A percentile compares a stretch with the other conserved stretches of the same genome.
phyloP scores from a whole-genome alignment of 2,888 invertebrate species.

The Magallana nippona region DNA sequence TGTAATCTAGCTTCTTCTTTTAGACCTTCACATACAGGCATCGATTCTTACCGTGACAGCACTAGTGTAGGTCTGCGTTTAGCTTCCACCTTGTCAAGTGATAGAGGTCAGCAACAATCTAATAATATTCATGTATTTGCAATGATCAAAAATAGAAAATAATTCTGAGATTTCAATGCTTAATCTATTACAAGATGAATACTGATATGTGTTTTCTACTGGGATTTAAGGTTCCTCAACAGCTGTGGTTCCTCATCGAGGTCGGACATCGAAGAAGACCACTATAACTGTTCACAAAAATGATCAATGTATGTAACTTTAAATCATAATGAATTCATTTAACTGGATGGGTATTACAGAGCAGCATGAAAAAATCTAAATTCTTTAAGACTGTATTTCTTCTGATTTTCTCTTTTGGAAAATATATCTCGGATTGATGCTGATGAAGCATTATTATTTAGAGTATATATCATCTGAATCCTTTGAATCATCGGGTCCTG shows the following conservation, averaged over 20 bases:
- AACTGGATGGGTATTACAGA: too few species aligned
- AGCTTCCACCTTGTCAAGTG: constrained; percentile 16
- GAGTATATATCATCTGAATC: too few species aligned
- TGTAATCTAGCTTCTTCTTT: neutral
- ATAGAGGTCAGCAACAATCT: neutral
- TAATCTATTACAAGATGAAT: too few species aligned
- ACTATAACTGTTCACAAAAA: constrained; percentile 53
- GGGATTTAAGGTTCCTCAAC: constrained; percentile 16
- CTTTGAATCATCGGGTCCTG: neutral
- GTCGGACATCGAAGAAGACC: constrained; percentile 48
- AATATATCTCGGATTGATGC: too few species aligned
- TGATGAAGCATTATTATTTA: too few species aligned
- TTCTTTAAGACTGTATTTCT: too few species aligned
- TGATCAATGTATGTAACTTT: constrained; percentile 61
- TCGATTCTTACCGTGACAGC: neutral
- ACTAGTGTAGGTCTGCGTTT: constrained; percentile 1
- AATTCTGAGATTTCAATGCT: too few species aligned
- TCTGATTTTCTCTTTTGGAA: too few species aligned
- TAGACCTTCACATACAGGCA: neutral
- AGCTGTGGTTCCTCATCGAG: constrained; percentile 39
- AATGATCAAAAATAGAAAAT: too few species aligned
- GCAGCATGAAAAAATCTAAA: too few species aligned
- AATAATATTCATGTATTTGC: too few species aligned
- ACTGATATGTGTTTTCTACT: neutral
- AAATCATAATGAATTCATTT: neutral